These are phyloP conservation scores for Anthopleura xanthogrammica DNA, from an alignment of 92 coral and sea anemone genomes.

Conservation along the genomic window DNA sequence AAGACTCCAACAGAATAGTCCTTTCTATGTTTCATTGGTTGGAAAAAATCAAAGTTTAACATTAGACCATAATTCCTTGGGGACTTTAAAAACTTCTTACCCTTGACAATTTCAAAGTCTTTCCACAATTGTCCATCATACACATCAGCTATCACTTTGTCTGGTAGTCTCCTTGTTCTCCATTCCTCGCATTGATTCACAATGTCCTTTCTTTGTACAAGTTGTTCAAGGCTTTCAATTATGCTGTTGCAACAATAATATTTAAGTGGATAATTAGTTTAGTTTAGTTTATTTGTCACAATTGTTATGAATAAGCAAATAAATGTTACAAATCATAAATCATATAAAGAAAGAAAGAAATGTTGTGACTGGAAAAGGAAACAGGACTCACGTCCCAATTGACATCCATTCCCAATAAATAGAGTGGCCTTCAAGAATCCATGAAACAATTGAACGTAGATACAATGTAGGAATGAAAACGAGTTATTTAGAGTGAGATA, in stretches of 20 bases:
- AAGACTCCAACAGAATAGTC: too few relatives aligned
- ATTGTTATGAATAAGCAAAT: too few relatives aligned
- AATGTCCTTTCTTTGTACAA: conserved; percentile 33
- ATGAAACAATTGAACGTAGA: too few relatives aligned
- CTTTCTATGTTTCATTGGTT: too few relatives aligned
- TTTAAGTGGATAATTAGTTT: background rate
- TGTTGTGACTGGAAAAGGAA: too few relatives aligned
- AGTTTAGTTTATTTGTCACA: too few relatives aligned
- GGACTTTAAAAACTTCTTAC: background rate
- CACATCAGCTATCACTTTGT: background rate
- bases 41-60: background rate
- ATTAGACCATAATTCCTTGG: background rate
- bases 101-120: background rate
- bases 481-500: too few relatives aligned
- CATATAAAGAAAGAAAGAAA: background rate
- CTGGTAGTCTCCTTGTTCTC: conserved; percentile 14
- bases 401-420: too few relatives aligned
- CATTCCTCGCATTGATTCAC: conserved; percentile 52
- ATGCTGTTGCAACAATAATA: background rate
- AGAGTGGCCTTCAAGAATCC: too few relatives aligned
- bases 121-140: background rate
- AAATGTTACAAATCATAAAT: too few relatives aligned
- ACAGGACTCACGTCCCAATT: too few relatives aligned
- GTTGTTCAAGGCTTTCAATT: conserved; percentile 40
- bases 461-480: too few relatives aligned